Evolutionary conservation across 1,140 invertebrate genomes (phyloP), one percentile per base, ranked within the genome.

Genomic region (Diprion similis): DNA sequence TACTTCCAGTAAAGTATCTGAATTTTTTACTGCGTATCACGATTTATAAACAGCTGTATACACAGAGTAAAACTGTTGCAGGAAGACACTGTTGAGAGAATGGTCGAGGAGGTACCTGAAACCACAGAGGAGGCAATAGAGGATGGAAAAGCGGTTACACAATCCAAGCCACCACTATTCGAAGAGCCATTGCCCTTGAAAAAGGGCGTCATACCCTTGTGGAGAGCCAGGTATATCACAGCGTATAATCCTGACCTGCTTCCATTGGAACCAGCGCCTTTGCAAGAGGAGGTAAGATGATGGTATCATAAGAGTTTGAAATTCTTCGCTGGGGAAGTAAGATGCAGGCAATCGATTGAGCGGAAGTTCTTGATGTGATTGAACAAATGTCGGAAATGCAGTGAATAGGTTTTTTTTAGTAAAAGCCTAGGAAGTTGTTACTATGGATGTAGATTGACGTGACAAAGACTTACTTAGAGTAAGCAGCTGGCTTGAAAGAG

Each of bases 181-280:
- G 66, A 78, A 46, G 45, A 70, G n/a, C 51, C 64, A 10, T 66
- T 72, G 8, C 76, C 73, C 0, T 65, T 80, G 9, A 76, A 73
- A 68, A 77, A 59, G 18, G 79, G 75, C 1, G 13, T 86, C 70
- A 77, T 86, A 13, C 80, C 92, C 15, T 79, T 91, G 8, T 94
- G 93, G 93, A 87, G 90, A 1, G 90, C 91, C 0, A 89, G 92
- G 70, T 90, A 90, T 75, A 88, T 94, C 1, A 92, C 91, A 0
- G 83, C 88, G 10, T 94, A 92, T 77, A 90, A 92, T 87, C 88
- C 89, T 6, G 90, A 93, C 10, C 82, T 92, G 69, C 80, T 94
- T 59, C 93, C 93, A 8, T 90, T 91, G 1, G 91, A 93, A 77
- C 91, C 93, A 0, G 84, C 90, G 13, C 90, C 91, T 0, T 80